Evolutionary conservation across 2,888 invertebrate genomes (phyloP).

Genomic region (Eumerus sabulonum): DNA sequence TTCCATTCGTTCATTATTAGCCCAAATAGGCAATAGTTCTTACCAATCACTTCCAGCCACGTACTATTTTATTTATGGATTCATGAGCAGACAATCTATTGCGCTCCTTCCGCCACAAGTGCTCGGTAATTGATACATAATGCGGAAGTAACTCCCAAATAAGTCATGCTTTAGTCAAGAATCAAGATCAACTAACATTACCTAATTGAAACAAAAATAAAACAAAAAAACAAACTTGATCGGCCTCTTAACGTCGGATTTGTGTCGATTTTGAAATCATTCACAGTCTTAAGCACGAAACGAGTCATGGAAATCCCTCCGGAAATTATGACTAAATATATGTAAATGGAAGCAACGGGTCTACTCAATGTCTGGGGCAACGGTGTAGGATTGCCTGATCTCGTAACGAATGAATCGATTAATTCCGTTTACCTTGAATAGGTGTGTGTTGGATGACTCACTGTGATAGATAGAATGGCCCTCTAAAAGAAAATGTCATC

Average conservation of each 20-base stretch:
- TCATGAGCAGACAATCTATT: slow-evolving; percentile 21
- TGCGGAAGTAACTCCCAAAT: background rate
- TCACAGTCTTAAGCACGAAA: slow-evolving; percentile 18
- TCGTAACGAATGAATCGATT: no score
- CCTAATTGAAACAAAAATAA: slow-evolving; percentile 15
- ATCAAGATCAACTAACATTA: slow-evolving; percentile 4
- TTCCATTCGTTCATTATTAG: background rate
- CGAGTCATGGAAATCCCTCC: slow-evolving; percentile 25
- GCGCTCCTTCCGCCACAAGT: background rate
- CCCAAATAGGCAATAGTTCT: slow-evolving; percentile 1
- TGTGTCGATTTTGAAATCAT: slow-evolving; percentile 44
- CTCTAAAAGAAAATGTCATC: no score
- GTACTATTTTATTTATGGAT: slow-evolving; percentile 2
- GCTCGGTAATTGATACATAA: background rate
- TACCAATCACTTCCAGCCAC: slow-evolving; percentile 1
- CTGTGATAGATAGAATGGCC: no score
- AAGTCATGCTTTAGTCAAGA: no score
- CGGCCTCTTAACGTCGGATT: slow-evolving; percentile 46
- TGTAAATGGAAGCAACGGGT: no score
- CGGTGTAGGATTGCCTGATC: slow-evolving; percentile 21
- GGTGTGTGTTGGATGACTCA: no score
- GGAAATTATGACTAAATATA: slow-evolving; percentile 26
- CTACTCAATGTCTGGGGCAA: slow-evolving; percentile 20
- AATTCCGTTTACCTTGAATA: no score
- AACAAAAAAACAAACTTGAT: background rate